Conservation (phyloP, 2,888 invertebrate genomes). For the Apoda limacodes region DNA sequence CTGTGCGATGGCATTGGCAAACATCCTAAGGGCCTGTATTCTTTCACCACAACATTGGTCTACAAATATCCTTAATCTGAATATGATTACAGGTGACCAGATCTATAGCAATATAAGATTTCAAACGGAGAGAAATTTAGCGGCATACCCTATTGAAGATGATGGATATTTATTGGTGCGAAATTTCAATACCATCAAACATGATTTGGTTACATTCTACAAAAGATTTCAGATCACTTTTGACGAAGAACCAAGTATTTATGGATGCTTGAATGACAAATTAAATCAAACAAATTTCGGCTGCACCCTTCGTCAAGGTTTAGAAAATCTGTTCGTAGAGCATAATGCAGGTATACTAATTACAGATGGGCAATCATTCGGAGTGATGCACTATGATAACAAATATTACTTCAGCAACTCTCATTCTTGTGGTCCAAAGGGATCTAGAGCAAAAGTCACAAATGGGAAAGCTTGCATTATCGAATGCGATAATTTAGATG, state of each 20-base stretch:
- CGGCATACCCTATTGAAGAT: conserved; percentile 5
- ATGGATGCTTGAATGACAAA: conserved; percentile 2
- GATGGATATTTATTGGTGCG: conserved; percentile 6
- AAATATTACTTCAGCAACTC: conserved; percentile 21
- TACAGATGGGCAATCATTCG: neutral
- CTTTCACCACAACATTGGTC: conserved; percentile 10
- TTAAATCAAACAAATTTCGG: conserved; percentile 1
- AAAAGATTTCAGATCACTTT: neutral
- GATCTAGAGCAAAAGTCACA: conserved; percentile 8
- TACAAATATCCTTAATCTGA: conserved; percentile 13
- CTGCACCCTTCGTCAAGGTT: too few relatives aligned
- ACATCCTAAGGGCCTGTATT: conserved; percentile 8
- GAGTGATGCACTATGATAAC: conserved; percentile 10
- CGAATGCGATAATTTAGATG: neutral
- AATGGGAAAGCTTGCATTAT: conserved; percentile 1
- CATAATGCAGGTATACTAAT: conserved; percentile 1
- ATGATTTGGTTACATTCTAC: neutral
- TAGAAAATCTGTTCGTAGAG: neutral
- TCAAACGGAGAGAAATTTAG: conserved; percentile 4
- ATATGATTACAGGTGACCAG: conserved; percentile 16
- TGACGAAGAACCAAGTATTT: neutral
- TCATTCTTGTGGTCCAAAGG: conserved; percentile 22
- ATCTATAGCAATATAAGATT: conserved; percentile 4
- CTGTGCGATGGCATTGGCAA: conserved; percentile 28
- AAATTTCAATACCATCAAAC: neutral